Base-by-base conservation (phyloP, 2,797 vertebrate species). In the Cheirogaleus major region DNA sequence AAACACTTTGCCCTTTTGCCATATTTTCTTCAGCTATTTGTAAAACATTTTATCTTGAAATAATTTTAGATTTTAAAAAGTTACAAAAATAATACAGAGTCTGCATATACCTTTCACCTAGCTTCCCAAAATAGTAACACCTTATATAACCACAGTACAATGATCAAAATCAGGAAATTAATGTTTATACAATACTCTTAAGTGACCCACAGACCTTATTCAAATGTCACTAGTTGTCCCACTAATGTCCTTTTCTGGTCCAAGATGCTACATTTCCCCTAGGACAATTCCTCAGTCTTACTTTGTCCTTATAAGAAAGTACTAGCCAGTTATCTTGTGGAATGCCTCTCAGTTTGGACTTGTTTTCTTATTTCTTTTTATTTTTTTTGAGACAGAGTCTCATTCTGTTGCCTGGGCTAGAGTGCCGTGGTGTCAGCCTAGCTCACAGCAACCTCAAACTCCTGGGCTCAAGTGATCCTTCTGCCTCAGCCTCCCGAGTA, bases 11-110 rank as follows among this genome's bases (percentile, higher is more conserved):
- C 22, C 52, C 67, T 86, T 96, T 83, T 87, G 70, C 88, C 32
- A 18, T 57, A 7, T 88, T 94, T 87, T 9, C 52, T 75, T 80
- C 15, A 70, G 52, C 35, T 72, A 20, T 90, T 88, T 92, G 32
- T 72, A 84, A 79, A 94, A 75, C 45, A 69, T 67, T 92, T 94
- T 59, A 91, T 84, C 41, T 79, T 76, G 79, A 96, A 89, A 91
- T 70, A 73, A 91, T 79, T 92, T 94, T 80, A 88, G 65, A 45
- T 57, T 73, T 76, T 69, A 70, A 86, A 82, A 76, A 30, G 32
- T 84, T 55, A 5, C 8, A 41, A 89, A 90, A 59, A 45, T 70
- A 80, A 88, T 65, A 81, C 55, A 61, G 25, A 88, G 63, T 73
- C 8, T 69, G 55, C 23, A n/a, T 65, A 45, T 80, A 57, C 20